Evolutionary conservation across 2,888 invertebrate species (phyloP).

Genomic region (Leptura quadrifasciata): DNA sequence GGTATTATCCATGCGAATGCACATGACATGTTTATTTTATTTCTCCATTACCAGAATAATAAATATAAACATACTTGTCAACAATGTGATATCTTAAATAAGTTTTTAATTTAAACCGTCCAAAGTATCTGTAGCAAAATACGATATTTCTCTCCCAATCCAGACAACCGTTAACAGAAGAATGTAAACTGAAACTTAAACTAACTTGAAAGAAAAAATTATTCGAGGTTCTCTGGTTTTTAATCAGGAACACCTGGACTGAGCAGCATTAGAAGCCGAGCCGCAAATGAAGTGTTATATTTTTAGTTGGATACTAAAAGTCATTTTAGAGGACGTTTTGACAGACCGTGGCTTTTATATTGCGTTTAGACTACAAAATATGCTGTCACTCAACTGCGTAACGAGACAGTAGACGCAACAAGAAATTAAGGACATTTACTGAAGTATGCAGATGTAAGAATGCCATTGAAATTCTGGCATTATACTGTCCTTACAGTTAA

Average conservation of each 20-base stretch:
- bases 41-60: background rate
- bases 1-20: background rate
- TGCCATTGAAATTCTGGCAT: constrained; percentile 29
- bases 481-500: constrained; percentile 3
- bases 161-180: constrained; percentile 36
- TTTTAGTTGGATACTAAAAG: constrained; percentile 52
- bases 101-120: background rate
- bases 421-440: constrained; percentile 49
- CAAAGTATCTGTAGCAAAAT: constrained; percentile 17
- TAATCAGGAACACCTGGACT: constrained; percentile 60
- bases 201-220: constrained; percentile 34
- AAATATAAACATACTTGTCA: background rate
- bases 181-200: constrained; percentile 25
- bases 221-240: constrained; percentile 46
- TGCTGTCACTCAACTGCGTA: constrained; percentile 55
- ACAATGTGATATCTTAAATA: background rate
- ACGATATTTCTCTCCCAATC: constrained; percentile 31
- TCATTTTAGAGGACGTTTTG: constrained; percentile 55
- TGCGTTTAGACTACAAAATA: constrained; percentile 56
- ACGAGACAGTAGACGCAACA: constrained; percentile 55
- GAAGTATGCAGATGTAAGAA: constrained; percentile 34
- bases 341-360: constrained; percentile 53
- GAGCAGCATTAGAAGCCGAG: constrained; percentile 10
- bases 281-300: constrained; percentile 47
- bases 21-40: background rate